A percentile compares a stretch with the other conserved stretches of the same genome.
phyloP scores from a whole-genome alignment of 2,113 vertebrate genomes.

The Corythaixoides concolor region DNA sequence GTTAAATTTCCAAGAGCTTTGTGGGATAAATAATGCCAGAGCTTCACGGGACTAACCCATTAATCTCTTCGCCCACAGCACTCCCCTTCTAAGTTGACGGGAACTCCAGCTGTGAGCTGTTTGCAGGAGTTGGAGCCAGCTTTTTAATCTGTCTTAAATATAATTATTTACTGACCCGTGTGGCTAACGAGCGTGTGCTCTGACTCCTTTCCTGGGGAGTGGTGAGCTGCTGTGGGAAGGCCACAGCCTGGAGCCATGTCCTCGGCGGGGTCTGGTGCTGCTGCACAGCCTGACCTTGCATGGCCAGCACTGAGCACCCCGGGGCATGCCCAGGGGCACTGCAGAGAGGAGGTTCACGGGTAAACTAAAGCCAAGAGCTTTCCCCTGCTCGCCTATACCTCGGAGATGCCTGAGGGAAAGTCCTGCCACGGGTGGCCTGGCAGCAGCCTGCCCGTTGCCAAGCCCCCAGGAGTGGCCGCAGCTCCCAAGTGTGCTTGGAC shows the following conservation, averaged over 20 bases:
- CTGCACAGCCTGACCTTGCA: fast-evolving
- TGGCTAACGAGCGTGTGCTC: fast-evolving
- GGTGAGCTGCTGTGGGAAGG: fast-evolving
- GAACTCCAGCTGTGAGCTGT: neutral
- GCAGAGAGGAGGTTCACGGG: fast-evolving
- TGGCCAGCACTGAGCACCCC: neutral
- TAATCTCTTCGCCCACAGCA: fast-evolving
- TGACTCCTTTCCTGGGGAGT: neutral
- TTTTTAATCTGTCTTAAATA: neutral
- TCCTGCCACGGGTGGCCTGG: fast-evolving
- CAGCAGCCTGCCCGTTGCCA: fast-evolving
- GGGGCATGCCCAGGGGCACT: neutral
- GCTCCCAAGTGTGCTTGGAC: fast-evolving
- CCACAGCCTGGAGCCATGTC: neutral
- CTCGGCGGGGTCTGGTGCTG: fast-evolving
- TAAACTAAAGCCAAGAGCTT: fast-evolving
- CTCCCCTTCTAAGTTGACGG: neutral
- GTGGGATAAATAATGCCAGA: neutral
- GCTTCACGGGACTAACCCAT: fast-evolving
- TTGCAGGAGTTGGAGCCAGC: neutral
- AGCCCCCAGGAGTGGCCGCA: fast-evolving
- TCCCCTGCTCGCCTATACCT: fast-evolving
- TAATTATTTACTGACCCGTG: neutral
- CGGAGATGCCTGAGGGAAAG: neutral
- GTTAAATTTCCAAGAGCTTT: neutral